Conservation (phyloP, 1,140 invertebrate genomes). For the Brachionus rotundiformis region DNA sequence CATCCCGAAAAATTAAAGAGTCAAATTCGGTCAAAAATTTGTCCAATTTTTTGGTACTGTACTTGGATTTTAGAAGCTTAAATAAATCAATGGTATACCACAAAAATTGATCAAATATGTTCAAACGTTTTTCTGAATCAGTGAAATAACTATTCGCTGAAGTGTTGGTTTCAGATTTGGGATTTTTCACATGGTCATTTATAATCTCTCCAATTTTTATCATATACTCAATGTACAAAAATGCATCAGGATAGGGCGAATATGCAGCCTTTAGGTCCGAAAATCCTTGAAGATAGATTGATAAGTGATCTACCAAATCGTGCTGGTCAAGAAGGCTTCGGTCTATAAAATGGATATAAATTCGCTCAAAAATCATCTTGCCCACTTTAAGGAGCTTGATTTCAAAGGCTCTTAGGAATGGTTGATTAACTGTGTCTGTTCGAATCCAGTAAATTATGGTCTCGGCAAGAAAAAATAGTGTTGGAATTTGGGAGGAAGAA, state of each 20-base stretch:
- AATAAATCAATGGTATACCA: conserved; percentile 18
- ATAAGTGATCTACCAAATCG: conserved; percentile 19
- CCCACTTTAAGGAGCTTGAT: conserved; percentile 62
- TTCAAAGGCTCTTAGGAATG: conserved; percentile 61
- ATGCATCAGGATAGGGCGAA: conserved; percentile 62
- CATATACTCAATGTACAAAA: conserved; percentile 60
- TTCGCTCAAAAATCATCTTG: conserved; percentile 42
- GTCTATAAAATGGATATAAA: conserved; percentile 41
- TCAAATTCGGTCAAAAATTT: not conserved
- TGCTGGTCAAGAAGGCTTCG: not conserved
- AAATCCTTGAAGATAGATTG: conserved; percentile 41
- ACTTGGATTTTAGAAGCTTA: conserved; percentile 53
- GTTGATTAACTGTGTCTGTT: conserved; percentile 61
- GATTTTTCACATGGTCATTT: conserved; percentile 53
- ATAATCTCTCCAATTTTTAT: conserved; percentile 62
- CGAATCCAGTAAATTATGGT: conserved; percentile 63
- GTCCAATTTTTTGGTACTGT: not conserved
- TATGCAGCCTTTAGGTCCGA: conserved; percentile 55
- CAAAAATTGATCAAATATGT: not conserved
- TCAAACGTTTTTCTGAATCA: not conserved
- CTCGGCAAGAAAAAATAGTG: conserved; percentile 63
- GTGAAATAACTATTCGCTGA: not conserved
- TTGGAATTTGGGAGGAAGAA: conserved; percentile 60
- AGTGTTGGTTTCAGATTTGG: conserved; percentile 53
- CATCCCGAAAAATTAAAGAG: not conserved